These are phyloP conservation scores for Pomacea maculata DNA, from an alignment of 1,140 invertebrate species.

Conservation along the genomic window DNA sequence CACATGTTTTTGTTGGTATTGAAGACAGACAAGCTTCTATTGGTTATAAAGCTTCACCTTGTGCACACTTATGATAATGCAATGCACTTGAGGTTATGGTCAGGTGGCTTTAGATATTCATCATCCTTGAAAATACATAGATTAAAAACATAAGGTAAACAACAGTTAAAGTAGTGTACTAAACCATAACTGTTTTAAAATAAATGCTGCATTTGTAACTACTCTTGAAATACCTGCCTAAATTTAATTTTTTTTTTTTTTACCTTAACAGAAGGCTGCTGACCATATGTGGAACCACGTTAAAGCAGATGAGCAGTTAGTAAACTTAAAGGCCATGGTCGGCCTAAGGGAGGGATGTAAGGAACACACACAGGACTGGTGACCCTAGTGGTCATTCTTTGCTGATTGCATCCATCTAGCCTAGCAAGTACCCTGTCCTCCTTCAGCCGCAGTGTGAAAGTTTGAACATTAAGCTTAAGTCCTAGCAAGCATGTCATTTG, in stretches of 20 bases:
- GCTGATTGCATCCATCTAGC: too few relatives aligned
- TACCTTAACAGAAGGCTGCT: slow-evolving; percentile 15
- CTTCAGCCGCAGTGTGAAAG: too few relatives aligned
- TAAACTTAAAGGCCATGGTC: background rate
- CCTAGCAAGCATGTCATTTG: too few relatives aligned
- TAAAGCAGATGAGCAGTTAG: background rate
- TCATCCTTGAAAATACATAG: background rate
- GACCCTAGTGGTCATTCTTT: too few relatives aligned
- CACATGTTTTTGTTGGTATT: background rate
- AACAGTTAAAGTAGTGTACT: background rate
- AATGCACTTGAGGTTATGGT: background rate
- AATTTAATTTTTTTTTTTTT: background rate
- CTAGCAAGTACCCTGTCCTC: too few relatives aligned
- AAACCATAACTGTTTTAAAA: background rate
- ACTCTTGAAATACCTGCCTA: background rate
- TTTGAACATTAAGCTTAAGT: too few relatives aligned
- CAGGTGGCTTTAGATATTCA: background rate
- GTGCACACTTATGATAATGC: background rate
- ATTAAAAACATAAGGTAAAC: background rate
- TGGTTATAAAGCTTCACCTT: background rate
- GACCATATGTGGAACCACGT: slow-evolving; percentile 16
- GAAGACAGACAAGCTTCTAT: too few relatives aligned
- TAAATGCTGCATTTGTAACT: background rate
- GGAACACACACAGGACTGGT: too few relatives aligned
- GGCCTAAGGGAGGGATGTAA: too few relatives aligned